Percentiles rank a stretch among this genome's conserved stretches.
Evolutionary conservation across 2,797 vertebrate genomes (phyloP).

Genomic region (Hyperoplus lanceolatus): DNA sequence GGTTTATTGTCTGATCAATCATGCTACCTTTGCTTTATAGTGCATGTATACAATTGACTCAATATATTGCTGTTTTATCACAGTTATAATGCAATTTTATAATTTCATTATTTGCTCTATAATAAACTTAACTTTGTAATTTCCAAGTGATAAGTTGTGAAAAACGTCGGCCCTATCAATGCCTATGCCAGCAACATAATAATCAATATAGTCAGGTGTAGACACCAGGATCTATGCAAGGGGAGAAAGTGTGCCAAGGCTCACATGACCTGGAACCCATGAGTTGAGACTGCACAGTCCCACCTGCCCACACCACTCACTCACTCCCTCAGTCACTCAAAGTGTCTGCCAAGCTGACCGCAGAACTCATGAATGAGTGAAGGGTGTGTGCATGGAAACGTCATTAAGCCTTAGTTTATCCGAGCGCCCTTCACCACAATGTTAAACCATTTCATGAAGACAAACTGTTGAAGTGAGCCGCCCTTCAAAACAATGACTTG

Average conservation of each 20-base stretch:
- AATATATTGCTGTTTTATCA: no score
- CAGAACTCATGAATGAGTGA: slow-evolving; percentile 39
- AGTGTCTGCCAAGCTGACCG: slow-evolving; percentile 33
- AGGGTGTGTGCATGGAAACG: slow-evolving; percentile 16
- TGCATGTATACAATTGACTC: no score
- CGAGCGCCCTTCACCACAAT: neutral
- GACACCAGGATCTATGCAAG: slow-evolving; percentile 54
- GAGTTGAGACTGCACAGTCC: slow-evolving; percentile 46
- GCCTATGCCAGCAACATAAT: slow-evolving; percentile 44
- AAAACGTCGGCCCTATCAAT: slow-evolving; percentile 36
- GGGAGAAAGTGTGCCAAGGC: slow-evolving; percentile 57
- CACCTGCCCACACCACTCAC: slow-evolving; percentile 72
- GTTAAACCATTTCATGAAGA: slow-evolving; percentile 24
- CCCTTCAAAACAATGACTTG: slow-evolving; percentile 23
- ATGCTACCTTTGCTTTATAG: no score
- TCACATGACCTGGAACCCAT: slow-evolving; percentile 62
- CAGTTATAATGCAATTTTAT: no score
- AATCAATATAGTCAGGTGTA: slow-evolving; percentile 57
- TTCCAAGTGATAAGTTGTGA: slow-evolving; percentile 47
- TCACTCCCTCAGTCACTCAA: slow-evolving; percentile 3
- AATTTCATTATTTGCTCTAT: no score
- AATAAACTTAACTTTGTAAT: slow-evolving; percentile 44
- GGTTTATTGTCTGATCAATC: no score
- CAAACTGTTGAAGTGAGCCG: slow-evolving; percentile 35
- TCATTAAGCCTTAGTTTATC: neutral